Evolutionary conservation across 2,888 invertebrate species (phyloP), one percentile per base, ranked within the genome.

Genomic region (Macrophya annulata): DNA sequence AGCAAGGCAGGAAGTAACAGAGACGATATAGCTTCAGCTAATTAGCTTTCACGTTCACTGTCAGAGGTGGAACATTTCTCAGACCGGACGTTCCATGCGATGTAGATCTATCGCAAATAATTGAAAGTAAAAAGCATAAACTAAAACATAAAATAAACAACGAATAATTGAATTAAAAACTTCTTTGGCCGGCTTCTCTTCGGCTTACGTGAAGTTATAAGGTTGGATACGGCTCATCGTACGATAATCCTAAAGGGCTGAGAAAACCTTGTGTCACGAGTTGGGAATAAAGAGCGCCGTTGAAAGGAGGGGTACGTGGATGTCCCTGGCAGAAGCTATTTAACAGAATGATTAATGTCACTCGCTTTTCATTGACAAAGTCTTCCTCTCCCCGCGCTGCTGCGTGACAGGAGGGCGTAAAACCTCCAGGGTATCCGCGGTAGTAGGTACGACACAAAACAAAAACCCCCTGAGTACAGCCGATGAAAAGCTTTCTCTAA

Each of bases 291-390:
- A 43, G 74, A 74, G 45, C 21, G n/a, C n/a, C n/a, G 74, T 74
- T 43, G 45, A 45, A 74, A 74, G 25, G 37, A 45, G 74, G 45
- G 45, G 21, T 25, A 21, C 43, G 15, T 12, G 43, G 43, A 45
- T 45, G 45, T 45, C 74, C 43, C 43, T 45, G 45, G 74, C 74
- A 74, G 43, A 12, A 74, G 74, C 43, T 74, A 43, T 74, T 74
- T 74, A 74, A 74, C 74, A 45, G 74, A 74, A 74, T 74, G 74
- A 74, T 74, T 74, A 74, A 74, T 74, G 74, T 74, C 74, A 74
- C 25, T 74, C 74, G 74, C 25, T 74, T 74, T 45, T 25, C 74
- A 74, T 74, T 74, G 74, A 74, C 74, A 74, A 74, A 74, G 74
- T 74, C 74, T 74, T 74, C 74, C 43, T 74, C 74, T 45, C 74